These are phyloP conservation scores for Eudemis profundana DNA, from an alignment of 2,888 invertebrate genomes.

Conservation along the genomic window DNA sequence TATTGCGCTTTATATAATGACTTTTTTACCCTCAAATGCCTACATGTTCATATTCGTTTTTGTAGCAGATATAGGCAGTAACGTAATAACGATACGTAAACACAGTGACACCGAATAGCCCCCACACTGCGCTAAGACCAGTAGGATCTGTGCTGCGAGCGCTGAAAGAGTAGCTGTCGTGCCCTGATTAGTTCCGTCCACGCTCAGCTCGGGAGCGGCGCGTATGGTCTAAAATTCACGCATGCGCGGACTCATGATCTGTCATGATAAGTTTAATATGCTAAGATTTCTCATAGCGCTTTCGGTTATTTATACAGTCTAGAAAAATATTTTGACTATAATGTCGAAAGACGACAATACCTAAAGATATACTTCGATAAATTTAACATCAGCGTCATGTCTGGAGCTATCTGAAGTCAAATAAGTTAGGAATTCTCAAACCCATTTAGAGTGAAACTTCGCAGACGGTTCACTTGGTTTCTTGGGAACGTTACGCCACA, in stretches of 20 bases:
- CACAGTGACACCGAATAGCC: not conserved
- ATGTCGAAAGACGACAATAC: not conserved
- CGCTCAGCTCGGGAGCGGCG: slow-evolving; percentile 36
- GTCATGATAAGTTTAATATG: too few species aligned
- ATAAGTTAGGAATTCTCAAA: slow-evolving; percentile 35
- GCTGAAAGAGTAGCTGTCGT: slow-evolving; percentile 53
- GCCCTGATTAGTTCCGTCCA: slow-evolving; percentile 57
- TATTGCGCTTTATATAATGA: too few species aligned
- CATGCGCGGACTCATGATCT: not conserved
- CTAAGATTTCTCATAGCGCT: too few species aligned
- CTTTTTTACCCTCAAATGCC: too few species aligned
- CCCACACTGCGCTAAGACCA: slow-evolving; percentile 31
- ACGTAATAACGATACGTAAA: too few species aligned
- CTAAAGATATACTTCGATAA: not conserved
- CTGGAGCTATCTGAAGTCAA: slow-evolving; percentile 13
- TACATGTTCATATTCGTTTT: too few species aligned
- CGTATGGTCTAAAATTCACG: not conserved
- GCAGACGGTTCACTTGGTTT: slow-evolving; percentile 30
- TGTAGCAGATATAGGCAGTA: too few species aligned
- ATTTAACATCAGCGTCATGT: not conserved
- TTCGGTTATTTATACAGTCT: too few species aligned
- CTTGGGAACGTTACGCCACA: slow-evolving; percentile 17
- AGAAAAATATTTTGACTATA: not conserved
- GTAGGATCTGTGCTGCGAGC: slow-evolving; percentile 41
- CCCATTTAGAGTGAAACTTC: slow-evolving; percentile 33